A percentile compares a stretch with the other conserved stretches of the same genome.
phyloP scores from a whole-genome alignment of 2,113 vertebrate species.

The Pterophyllum scalare region DNA sequence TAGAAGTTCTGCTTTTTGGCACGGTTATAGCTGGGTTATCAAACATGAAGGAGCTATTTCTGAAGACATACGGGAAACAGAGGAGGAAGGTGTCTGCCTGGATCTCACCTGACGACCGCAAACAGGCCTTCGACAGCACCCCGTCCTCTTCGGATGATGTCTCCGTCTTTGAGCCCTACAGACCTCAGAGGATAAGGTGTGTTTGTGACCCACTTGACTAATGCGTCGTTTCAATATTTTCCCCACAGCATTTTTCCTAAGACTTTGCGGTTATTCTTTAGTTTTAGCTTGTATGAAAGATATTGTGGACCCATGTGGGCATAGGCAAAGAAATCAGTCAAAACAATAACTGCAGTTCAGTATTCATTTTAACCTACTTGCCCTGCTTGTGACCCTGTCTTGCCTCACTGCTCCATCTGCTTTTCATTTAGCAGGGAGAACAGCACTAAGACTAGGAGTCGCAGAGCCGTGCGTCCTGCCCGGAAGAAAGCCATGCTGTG shows the following conservation, averaged over 20 bases:
- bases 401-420: not conserved
- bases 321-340: not conserved
- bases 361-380: not conserved
- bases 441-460: too few relatives aligned
- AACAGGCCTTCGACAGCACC: conserved; percentile 73
- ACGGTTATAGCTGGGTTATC: not conserved
- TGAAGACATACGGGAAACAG: conserved; percentile 78
- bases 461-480: not conserved
- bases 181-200: conserved; percentile 42
- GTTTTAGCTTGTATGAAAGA: not conserved
- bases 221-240: not conserved
- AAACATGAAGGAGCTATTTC: conserved; percentile 65
- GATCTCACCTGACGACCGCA: conserved; percentile 71
- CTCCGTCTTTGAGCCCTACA: conserved; percentile 49
- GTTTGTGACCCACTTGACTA: not conserved
- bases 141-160: conserved; percentile 59
- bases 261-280: not conserved
- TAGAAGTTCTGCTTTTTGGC: not conserved
- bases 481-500: conserved; percentile 12
- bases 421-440: conserved; percentile 5
- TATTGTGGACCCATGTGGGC: not conserved
- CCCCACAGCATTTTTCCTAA: not conserved
- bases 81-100: conserved; percentile 69
- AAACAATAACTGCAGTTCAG: not conserved
- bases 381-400: not conserved